Evolutionary conservation across 2,888 invertebrate genomes (phyloP), one percentile per base, ranked within the genome.

Genomic region (Eupithecia subfuscata): DNA sequence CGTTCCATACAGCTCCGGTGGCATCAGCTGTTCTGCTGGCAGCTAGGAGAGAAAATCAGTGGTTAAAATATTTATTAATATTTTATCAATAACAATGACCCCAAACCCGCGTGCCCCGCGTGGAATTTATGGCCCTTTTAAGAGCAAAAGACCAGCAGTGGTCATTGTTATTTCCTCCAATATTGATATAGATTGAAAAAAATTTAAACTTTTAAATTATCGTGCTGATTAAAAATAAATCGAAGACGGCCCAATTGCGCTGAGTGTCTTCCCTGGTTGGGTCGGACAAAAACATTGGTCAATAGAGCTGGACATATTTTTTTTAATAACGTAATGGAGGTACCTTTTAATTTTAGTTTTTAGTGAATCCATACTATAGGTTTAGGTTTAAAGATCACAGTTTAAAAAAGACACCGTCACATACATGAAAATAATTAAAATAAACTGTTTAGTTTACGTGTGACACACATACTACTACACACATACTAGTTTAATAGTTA

Each of bases 1-100:
- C 0, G 91, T 88, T 0, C 89, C 87, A 82, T 92, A 93, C 7
- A 93, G 77, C 77, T 95, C 92, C 12, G 93, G 93, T 0, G 94
- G 92, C 87, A 94, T 87, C n/a, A 95, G 84, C 68, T 94, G 94
- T 81, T 94, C 94, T 18, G 92, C 90, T 81, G 93, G 94, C 2
- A 94, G 79, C 94, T 94, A 82, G 7, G 84, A 86, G 75, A 60
- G 72, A 71, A 52, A 18, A 7, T 16, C 60, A 69, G 8, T 48
- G 9, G 11, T 22, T 11, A 64, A 69, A n/a, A 34, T 67, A 60
- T 65, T 48, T 48, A 7, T 48, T 18, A 45, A 45, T 6, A 1
- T 9, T 48, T 48, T n/a, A n/a, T 48, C 18, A n/a, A n/a, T 48
- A n/a, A 48, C 8, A 7, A 37, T 30, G 30, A 30, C 3, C 30